Base-by-base conservation (phyloP, 2,113 vertebrate genomes). In the Bos indicus region DNA sequence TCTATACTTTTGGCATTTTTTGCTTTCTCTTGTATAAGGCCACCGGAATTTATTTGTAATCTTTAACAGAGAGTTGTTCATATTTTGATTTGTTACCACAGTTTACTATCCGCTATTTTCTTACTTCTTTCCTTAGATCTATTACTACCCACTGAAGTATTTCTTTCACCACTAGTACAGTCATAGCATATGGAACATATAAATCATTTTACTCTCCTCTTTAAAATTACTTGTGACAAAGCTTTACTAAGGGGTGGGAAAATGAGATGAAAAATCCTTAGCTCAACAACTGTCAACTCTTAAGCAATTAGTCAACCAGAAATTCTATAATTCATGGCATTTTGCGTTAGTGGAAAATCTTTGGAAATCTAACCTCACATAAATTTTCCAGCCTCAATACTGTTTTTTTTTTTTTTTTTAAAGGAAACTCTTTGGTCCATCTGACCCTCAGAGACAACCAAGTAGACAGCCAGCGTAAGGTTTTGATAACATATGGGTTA, bases 401-500 rank as follows among this genome's bases (percentile, higher is more conserved):
- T 23, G 6, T 48, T 7, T 11, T 25, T 85, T 40, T 62, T 84
- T 77, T 46, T 78, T 80, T 81, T 81, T 51, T 48, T 40, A 5
- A 95, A 90, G 56, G 51, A 10, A 97, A 74, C 16, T 25, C 62
- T 82, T 95, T 92, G 64, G 43, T 92, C 81, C 15, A 46, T 94
- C 86, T 90, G 74, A 95, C 81, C 85, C 62, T 43, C 25, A 95
- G 94, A 89, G 48, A 97, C 56, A 98, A 62, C 36, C 62, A 64
- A 83, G 67, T 40, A 82, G 94, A 16, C 36, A 93, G 40, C 59
- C 33, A 97, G 83, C 40, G 57, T 57, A 40, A 95, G 36, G 80
- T 91, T 95, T 97, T 93, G 77, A 86, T 98, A 95, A 91, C 91
- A 95, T 86, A 90, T 84, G 83, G 94, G 67, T 98, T 98, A 97